Percentiles rank a stretch among this genome's conserved stretches.
These are phyloP conservation scores for Uropsilus gracilis DNA, from an alignment of 2,113 vertebrate species.

Conservation along the genomic window DNA sequence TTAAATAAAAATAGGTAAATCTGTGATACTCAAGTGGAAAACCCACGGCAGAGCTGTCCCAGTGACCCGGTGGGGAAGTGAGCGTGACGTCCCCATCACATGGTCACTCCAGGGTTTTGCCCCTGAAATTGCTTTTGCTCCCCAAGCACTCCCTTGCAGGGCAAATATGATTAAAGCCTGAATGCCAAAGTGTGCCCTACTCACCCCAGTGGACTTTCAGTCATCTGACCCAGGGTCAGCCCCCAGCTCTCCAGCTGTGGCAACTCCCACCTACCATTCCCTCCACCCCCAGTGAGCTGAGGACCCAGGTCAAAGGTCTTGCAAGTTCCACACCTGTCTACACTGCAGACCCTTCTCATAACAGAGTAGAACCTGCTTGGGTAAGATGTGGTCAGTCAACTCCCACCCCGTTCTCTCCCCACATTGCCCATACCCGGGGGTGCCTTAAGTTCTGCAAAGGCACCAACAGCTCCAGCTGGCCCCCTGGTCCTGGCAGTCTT, in stretches of 20 bases:
- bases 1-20: background rate
- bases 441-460: background rate
- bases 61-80: accelerated
- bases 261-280: accelerated
- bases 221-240: background rate
- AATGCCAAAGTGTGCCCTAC: accelerated
- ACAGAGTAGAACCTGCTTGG: background rate
- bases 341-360: background rate
- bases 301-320: background rate
- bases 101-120: background rate
- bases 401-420: background rate
- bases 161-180: accelerated
- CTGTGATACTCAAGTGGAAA: accelerated
- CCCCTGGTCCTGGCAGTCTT: background rate
- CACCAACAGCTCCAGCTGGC: background rate
- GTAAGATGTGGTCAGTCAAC: background rate
- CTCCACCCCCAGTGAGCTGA: background rate
- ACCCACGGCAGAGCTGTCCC: background rate
- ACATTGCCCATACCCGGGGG: background rate
- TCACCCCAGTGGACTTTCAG: background rate
- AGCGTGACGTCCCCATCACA: background rate
- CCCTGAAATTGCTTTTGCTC: background rate
- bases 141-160: background rate
- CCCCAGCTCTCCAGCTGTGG: background rate
- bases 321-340: background rate